phyloP scores from a whole-genome alignment of 2,113 vertebrate species.

The Chaenogobius annularis region DNA sequence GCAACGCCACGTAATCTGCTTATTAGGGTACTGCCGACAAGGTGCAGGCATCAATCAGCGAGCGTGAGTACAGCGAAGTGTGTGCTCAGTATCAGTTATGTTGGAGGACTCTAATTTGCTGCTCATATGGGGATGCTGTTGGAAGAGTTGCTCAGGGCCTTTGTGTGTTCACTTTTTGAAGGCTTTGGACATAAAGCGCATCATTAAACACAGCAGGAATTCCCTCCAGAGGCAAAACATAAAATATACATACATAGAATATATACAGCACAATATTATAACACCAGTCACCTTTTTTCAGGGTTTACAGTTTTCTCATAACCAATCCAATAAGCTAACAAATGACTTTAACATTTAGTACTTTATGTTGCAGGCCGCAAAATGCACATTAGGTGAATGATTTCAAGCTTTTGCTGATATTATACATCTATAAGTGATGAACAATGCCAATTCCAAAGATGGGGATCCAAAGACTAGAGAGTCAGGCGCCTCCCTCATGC shows the following conservation, averaged over 20 bases:
- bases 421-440: too few relatives aligned
- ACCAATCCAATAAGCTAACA: background rate
- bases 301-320: background rate
- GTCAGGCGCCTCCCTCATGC: slow-evolving; percentile 1
- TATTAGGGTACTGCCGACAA: slow-evolving; percentile 23
- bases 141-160: background rate
- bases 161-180: background rate
- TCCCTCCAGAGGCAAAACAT: background rate
- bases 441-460: too few relatives aligned
- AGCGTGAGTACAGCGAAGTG: slow-evolving; percentile 2
- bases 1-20: slow-evolving; percentile 39
- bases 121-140: background rate
- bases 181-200: background rate
- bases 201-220: background rate
- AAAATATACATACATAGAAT: too few relatives aligned
- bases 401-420: too few relatives aligned
- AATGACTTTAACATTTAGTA: too few relatives aligned
- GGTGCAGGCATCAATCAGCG: slow-evolving; percentile 25
- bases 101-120: background rate
- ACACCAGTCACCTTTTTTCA: background rate
- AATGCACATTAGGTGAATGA: too few relatives aligned
- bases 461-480: background rate
- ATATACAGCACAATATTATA: too few relatives aligned
- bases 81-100: slow-evolving; percentile 1
- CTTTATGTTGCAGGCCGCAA: too few relatives aligned